Conservation (phyloP, 1,140 invertebrate species). For the Temnothorax curvispinosus region DNA sequence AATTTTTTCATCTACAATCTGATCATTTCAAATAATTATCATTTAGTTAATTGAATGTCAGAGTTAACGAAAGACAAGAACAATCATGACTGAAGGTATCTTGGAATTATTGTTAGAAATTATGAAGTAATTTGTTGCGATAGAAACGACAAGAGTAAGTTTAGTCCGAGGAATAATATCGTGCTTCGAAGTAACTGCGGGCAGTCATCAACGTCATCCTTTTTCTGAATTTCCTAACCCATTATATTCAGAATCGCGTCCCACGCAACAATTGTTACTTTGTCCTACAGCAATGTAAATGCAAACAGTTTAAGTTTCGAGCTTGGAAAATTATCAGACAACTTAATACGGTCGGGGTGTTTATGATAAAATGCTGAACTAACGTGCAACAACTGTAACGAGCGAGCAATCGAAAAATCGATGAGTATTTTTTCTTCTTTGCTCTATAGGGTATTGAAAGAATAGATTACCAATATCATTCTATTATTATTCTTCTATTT, state of each 20-base stretch:
- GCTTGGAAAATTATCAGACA: conserved; percentile 23
- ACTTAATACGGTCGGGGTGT: background rate
- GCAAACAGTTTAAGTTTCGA: conserved; percentile 13
- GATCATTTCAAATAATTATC: background rate
- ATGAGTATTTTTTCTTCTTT: background rate
- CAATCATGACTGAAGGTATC: too few species aligned
- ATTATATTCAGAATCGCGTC: conserved; percentile 35
- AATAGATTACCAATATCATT: background rate
- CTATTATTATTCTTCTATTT: background rate
- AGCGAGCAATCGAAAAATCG: background rate
- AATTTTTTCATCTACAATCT: background rate
- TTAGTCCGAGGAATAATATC: conserved; percentile 3
- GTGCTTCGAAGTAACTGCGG: background rate
- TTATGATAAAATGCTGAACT: background rate
- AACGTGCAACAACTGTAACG: background rate
- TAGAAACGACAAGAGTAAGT: background rate
- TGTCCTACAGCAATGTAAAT: background rate
- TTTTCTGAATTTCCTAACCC: conserved; percentile 1
- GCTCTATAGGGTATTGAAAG: background rate
- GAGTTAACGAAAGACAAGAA: background rate
- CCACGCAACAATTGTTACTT: conserved; percentile 37
- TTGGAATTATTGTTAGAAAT: background rate
- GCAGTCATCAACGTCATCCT: background rate
- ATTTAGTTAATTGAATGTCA: background rate
- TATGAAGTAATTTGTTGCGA: background rate